Evolutionary conservation across 2,113 vertebrate genomes (phyloP).

Genomic region (Lonchura striata): DNA sequence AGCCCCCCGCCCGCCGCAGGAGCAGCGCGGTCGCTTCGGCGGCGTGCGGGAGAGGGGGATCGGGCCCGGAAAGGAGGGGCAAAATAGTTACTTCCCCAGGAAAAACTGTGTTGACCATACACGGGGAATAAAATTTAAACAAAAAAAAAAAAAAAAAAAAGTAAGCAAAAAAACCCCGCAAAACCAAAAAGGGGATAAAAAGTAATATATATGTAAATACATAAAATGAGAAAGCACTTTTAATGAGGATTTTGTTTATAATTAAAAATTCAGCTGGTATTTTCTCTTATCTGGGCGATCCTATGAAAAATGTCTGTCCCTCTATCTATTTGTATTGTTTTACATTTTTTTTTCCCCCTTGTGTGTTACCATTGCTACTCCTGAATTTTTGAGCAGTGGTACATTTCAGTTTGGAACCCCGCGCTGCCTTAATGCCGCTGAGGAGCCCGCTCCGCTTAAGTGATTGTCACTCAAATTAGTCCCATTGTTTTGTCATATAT

Average conservation of each 20-base stretch:
- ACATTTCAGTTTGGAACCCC: not conserved
- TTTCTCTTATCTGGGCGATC: not conserved
- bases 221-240: not conserved
- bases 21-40: not conserved
- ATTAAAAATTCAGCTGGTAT: not conserved
- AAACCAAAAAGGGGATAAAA: not conserved
- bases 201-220: not conserved
- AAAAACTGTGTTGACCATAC: not conserved
- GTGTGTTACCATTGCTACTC: not conserved
- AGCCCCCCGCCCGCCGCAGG: not conserved
- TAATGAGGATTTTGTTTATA: not conserved
- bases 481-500: constrained; percentile 19
- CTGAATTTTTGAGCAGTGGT: not conserved
- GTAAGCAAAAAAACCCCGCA: no score
- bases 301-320: not conserved
- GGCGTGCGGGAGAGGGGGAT: not conserved
- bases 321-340: not conserved
- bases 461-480: constrained; percentile 48
- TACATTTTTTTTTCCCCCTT: fast-evolving
- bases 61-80: not conserved
- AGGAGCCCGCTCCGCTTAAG: not conserved
- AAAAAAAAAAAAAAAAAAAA: no score
- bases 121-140: fast-evolving
- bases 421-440: not conserved
- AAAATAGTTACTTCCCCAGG: not conserved